These are phyloP conservation scores for Strix occidentalis DNA, from an alignment of 2,797 vertebrate species.

Conservation along the genomic window DNA sequence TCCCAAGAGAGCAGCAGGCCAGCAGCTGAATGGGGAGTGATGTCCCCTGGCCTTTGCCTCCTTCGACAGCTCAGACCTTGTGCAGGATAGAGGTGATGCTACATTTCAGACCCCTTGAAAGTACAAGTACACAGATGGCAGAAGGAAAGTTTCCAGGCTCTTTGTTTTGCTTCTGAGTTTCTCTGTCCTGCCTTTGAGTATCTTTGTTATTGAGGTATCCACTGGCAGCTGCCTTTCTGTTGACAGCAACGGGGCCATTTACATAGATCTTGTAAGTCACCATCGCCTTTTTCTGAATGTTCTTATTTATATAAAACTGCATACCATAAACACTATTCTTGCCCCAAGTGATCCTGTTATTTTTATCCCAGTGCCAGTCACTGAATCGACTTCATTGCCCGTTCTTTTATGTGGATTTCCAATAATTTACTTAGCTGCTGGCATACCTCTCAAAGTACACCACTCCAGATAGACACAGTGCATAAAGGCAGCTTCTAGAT, in stretches of 20 bases:
- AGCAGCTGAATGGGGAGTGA: not conserved
- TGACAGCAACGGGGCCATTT: not conserved
- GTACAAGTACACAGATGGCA: fast-evolving
- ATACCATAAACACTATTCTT: not conserved
- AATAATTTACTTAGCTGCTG: not conserved
- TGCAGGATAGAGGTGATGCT: not conserved
- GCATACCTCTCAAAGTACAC: not conserved
- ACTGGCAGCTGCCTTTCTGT: not conserved
- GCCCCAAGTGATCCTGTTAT: not conserved
- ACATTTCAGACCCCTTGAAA: not conserved
- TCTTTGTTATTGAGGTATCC: not conserved
- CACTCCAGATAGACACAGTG: not conserved
- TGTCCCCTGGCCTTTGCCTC: not conserved
- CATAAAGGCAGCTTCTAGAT: not conserved
- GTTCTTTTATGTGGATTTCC: not conserved
- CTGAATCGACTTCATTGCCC: not conserved
- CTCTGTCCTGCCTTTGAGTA: not conserved
- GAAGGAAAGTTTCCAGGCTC: not conserved
- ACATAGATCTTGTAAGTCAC: not conserved
- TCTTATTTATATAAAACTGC: not conserved
- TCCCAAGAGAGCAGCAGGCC: not conserved
- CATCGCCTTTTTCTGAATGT: not conserved
- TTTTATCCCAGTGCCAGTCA: not conserved
- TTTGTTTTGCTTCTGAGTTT: not conserved
- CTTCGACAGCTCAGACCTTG: not conserved